Conservation (phyloP, 2,888 invertebrate species). For the Heteropelma amictum region DNA sequence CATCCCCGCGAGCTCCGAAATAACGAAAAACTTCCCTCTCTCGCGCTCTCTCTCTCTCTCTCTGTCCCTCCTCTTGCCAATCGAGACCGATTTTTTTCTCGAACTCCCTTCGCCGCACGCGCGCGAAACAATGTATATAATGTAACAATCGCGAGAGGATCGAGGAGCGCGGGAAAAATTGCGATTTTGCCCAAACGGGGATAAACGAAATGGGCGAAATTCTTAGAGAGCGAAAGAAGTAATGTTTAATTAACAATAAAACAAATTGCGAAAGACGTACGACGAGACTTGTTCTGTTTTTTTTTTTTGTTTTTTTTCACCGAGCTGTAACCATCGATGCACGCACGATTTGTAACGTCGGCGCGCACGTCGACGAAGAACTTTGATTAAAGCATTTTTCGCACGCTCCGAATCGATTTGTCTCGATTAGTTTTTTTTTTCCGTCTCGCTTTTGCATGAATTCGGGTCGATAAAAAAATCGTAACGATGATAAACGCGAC, state of each 20-base stretch:
- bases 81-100: conserved; percentile 17
- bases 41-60: no score
- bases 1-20: background rate
- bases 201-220: conserved; percentile 17
- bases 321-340: no score
- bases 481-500: conserved; percentile 18
- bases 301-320: no score
- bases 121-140: conserved; percentile 58
- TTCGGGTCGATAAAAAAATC: conserved; percentile 1
- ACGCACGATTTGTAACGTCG: no score
- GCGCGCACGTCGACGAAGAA: background rate
- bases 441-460: no score
- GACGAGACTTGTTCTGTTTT: no score
- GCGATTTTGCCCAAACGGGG: conserved; percentile 31
- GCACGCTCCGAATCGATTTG: background rate
- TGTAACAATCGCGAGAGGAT: conserved; percentile 53
- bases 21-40: conserved; percentile 24
- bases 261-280: no score
- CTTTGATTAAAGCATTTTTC: background rate
- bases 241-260: no score
- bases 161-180: conserved; percentile 34
- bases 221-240: conserved; percentile 5
- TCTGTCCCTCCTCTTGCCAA: conserved; percentile 1
- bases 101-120: conserved; percentile 36
- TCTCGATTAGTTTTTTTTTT: background rate